phyloP scores from a whole-genome alignment of 2,113 vertebrate species.

The Phoxinus phoxinus region DNA sequence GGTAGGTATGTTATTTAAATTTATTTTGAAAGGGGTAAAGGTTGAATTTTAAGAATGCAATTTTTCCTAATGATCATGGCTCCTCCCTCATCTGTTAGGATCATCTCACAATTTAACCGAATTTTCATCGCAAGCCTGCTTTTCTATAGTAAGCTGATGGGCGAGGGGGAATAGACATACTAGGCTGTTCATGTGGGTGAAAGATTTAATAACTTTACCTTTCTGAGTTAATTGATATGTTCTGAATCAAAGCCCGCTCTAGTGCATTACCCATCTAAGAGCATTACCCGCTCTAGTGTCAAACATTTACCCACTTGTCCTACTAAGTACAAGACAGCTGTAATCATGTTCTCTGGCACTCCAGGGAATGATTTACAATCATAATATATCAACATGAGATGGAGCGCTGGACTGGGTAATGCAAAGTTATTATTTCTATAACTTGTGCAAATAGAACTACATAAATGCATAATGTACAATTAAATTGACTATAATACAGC shows the following conservation, averaged over 20 bases:
- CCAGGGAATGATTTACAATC: conserved; percentile 10
- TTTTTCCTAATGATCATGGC: not conserved
- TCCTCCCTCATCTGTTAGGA: not conserved
- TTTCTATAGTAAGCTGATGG: not conserved
- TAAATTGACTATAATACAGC: not conserved
- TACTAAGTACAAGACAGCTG: conserved; percentile 25
- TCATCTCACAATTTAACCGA: conserved; percentile 24
- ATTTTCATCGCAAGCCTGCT: conserved; percentile 6
- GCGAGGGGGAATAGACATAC: not conserved
- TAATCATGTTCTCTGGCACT: conserved; percentile 20
- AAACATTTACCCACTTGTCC: conserved; percentile 19
- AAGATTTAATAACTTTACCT: conserved; percentile 29
- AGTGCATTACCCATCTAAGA: too few species aligned
- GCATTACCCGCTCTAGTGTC: not conserved
- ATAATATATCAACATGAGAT: not conserved
- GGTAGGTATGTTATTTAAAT: not conserved
- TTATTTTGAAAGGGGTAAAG: not conserved
- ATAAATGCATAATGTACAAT: not conserved
- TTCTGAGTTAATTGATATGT: not conserved
- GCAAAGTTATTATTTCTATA: conserved; percentile 15
- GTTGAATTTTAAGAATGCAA: not conserved
- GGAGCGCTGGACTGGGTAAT: not conserved
- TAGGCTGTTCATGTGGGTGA: not conserved
- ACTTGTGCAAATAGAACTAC: not conserved
- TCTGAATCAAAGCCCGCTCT: not conserved